Percentiles rank a stretch among this genome's conserved stretches.
These are phyloP conservation scores for Meteorus sp. DNA, from an alignment of 1,140 invertebrate species.

Conservation along the genomic window DNA sequence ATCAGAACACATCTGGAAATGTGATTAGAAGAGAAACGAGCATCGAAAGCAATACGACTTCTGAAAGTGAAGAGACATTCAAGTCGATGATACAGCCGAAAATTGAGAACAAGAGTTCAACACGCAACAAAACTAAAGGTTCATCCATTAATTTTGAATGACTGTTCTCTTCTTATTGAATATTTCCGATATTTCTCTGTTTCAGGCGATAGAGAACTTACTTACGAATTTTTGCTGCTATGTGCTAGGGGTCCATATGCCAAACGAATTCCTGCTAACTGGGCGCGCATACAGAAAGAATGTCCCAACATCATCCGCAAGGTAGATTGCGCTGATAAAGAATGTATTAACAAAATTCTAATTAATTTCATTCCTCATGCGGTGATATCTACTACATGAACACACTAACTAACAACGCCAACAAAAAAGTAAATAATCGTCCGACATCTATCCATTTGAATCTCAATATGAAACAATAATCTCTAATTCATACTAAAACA, in stretches of 20 bases:
- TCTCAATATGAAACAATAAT: too few relatives aligned
- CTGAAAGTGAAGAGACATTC: slow-evolving; percentile 49
- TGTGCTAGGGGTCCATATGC: slow-evolving; percentile 62
- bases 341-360: too few relatives aligned
- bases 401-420: too few relatives aligned
- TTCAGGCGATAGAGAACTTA: slow-evolving; percentile 51
- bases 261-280: slow-evolving; percentile 57
- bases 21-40: slow-evolving; percentile 44
- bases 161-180: background rate
- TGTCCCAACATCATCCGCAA: slow-evolving; percentile 60
- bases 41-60: slow-evolving; percentile 44
- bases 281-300: slow-evolving; percentile 60
- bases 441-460: too few relatives aligned
- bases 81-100: slow-evolving; percentile 37
- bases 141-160: too few relatives aligned
- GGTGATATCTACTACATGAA: too few relatives aligned
- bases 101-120: slow-evolving; percentile 33
- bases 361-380: too few relatives aligned
- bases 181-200: slow-evolving; percentile 18
- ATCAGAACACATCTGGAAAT: slow-evolving; percentile 27
- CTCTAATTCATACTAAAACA: too few relatives aligned
- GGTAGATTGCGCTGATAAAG: slow-evolving; percentile 52
- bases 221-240: slow-evolving; percentile 61
- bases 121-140: too few relatives aligned
- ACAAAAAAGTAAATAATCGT: too few relatives aligned